Conservation (phyloP, 1,140 invertebrate species). For the Parapsyche elsis region DNA sequence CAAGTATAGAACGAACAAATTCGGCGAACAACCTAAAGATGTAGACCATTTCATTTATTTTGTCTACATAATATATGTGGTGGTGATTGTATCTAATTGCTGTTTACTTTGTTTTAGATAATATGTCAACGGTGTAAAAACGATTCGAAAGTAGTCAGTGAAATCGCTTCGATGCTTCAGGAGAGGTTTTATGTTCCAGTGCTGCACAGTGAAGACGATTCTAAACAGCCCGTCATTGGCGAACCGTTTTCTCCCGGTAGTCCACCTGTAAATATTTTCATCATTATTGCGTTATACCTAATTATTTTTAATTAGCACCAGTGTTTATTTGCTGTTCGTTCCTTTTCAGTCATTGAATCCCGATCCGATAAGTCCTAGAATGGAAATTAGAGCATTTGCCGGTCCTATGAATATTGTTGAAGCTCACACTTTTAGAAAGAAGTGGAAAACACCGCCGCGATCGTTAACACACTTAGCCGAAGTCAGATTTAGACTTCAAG, state of each 20-base stretch:
- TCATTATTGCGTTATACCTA: constrained; percentile 27
- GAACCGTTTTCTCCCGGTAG: constrained; percentile 76
- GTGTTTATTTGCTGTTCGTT: constrained; percentile 35
- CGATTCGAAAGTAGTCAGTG: constrained; percentile 62
- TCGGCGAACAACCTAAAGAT: constrained; percentile 77
- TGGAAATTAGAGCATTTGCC: constrained; percentile 83
- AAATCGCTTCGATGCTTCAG: constrained; percentile 73
- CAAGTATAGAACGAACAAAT: constrained; percentile 77
- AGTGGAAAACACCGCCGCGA: constrained; percentile 84
- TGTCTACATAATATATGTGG: constrained; percentile 14
- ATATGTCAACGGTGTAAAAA: constrained; percentile 72
- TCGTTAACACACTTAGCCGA: constrained; percentile 52
- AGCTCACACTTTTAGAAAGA: constrained; percentile 78
- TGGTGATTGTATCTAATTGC: neutral
- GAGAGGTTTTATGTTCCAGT: constrained; percentile 88
- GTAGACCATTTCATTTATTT: constrained; percentile 63
- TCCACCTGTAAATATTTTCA: constrained; percentile 70
- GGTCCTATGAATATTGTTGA: constrained; percentile 84
- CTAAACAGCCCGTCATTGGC: constrained; percentile 77
- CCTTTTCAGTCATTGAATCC: constrained; percentile 69
- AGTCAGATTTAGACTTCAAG: constrained; percentile 72
- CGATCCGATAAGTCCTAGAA: constrained; percentile 74
- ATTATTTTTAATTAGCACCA: constrained; percentile 21
- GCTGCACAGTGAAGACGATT: constrained; percentile 78
- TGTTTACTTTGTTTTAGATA: constrained; percentile 67